Evolutionary conservation across 1,140 invertebrate genomes (phyloP).

Genomic region (Drosophila novamexicana): DNA sequence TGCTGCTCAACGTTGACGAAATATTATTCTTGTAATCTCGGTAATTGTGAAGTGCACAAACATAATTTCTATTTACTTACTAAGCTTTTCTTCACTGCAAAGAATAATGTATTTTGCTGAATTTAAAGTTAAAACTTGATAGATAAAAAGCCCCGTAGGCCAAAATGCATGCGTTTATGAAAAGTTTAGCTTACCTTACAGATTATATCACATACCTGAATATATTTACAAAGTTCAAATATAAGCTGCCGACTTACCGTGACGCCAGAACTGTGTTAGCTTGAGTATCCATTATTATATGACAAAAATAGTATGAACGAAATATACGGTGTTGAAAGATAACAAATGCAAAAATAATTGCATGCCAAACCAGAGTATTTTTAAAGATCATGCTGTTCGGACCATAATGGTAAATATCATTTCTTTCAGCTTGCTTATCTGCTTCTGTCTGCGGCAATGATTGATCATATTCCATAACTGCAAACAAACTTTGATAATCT

Average conservation of each 20-base stretch:
- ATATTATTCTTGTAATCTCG: too few relatives aligned
- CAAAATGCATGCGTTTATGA: too few relatives aligned
- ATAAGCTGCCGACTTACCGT: slow-evolving; percentile 85
- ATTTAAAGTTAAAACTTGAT: too few relatives aligned
- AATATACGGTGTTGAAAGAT: slow-evolving; percentile 96
- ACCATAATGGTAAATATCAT: slow-evolving; percentile 85
- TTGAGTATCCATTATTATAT: slow-evolving; percentile 96
- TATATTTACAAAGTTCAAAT: neutral
- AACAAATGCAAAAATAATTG: slow-evolving; percentile 96
- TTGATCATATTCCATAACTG: slow-evolving; percentile 59
- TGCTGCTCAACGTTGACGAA: too few relatives aligned
- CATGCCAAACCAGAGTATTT: slow-evolving; percentile 93
- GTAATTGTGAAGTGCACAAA: too few relatives aligned
- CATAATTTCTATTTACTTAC: too few relatives aligned
- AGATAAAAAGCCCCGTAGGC: too few relatives aligned
- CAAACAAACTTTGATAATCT: slow-evolving; percentile 92
- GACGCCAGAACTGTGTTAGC: slow-evolving; percentile 96
- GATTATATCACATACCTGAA: too few relatives aligned
- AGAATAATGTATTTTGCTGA: too few relatives aligned
- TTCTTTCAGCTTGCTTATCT: slow-evolving; percentile 87
- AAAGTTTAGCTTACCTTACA: too few relatives aligned
- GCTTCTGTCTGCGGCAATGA: neutral
- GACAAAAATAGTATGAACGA: slow-evolving; percentile 97
- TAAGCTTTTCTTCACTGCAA: too few relatives aligned
- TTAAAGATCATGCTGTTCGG: slow-evolving; percentile 51